Conservation (phyloP, 2,888 invertebrate species). For the Clitarchus hookeri region DNA sequence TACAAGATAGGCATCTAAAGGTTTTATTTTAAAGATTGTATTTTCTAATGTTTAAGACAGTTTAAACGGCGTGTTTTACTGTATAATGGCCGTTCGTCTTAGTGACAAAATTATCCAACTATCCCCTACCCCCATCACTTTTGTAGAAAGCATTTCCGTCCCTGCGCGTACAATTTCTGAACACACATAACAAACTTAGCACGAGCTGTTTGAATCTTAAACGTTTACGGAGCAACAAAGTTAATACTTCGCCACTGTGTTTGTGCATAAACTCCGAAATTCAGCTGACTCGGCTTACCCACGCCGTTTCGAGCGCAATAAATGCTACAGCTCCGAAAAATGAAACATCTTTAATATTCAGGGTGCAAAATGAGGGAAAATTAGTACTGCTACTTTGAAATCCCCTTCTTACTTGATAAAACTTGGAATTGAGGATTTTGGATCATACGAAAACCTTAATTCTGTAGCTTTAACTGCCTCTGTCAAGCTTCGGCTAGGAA, state of each 20-base stretch:
- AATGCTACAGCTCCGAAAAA: background rate
- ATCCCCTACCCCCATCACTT: background rate
- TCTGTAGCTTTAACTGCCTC: background rate
- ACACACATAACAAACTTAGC: background rate
- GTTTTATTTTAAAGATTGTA: too few relatives aligned
- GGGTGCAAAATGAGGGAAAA: background rate
- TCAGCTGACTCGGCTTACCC: constrained; percentile 8
- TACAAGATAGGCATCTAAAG: too few relatives aligned
- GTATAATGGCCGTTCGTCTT: too few relatives aligned
- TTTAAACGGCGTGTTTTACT: too few relatives aligned
- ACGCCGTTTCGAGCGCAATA: background rate
- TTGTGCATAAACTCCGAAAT: background rate
- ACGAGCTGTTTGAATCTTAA: background rate
- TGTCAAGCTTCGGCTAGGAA: background rate
- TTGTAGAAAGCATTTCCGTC: background rate
- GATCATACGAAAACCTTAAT: constrained; percentile 14
- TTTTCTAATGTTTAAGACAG: too few relatives aligned
- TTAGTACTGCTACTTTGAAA: background rate
- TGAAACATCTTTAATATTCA: constrained; percentile 2
- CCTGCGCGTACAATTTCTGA: background rate
- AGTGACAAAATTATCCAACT: background rate
- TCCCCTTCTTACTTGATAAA: constrained; percentile 4
- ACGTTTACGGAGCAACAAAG: background rate
- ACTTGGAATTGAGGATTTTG: constrained; percentile 14
- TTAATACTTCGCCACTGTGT: background rate